Conservation (phyloP, 2,113 vertebrate genomes). For the Leucopsar rothschildi region DNA sequence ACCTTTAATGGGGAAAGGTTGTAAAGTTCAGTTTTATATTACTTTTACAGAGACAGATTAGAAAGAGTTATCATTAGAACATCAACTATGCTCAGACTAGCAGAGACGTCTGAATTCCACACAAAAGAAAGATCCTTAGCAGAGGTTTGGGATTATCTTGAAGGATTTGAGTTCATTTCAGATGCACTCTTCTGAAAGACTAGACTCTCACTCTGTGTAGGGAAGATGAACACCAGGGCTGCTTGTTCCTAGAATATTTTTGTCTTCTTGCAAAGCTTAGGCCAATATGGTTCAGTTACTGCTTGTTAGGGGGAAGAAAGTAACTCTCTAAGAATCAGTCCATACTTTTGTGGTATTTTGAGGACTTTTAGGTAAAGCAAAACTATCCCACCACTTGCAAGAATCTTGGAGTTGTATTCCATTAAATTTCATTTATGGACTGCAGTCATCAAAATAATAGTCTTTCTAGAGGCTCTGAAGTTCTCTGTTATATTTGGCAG, state of each 20-base stretch:
- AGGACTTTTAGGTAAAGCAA: neutral
- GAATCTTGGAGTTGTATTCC: neutral
- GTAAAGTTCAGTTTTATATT: neutral
- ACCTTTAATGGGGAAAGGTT: neutral
- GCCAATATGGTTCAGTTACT: neutral
- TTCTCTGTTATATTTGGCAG: neutral
- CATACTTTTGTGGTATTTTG: neutral
- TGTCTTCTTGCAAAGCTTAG: neutral
- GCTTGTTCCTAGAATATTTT: neutral
- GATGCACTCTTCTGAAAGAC: neutral
- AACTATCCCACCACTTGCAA: neutral
- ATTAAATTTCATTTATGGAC: neutral
- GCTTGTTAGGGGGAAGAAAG: neutral
- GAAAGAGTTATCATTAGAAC: neutral
- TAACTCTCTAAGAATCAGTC: neutral
- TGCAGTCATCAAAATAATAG: neutral
- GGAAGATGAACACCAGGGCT: neutral
- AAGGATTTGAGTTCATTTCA: neutral
- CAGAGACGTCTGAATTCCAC: neutral
- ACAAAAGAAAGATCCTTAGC: neutral
- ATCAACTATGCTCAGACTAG: neutral
- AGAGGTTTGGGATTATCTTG: neutral
- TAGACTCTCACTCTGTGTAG: neutral
- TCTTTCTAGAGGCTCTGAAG: neutral
- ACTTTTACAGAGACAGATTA: neutral